Evolutionary conservation across 2,797 vertebrate genomes (phyloP), one percentile per base, ranked within the genome.

Genomic region (Fundulus diaphanus): DNA sequence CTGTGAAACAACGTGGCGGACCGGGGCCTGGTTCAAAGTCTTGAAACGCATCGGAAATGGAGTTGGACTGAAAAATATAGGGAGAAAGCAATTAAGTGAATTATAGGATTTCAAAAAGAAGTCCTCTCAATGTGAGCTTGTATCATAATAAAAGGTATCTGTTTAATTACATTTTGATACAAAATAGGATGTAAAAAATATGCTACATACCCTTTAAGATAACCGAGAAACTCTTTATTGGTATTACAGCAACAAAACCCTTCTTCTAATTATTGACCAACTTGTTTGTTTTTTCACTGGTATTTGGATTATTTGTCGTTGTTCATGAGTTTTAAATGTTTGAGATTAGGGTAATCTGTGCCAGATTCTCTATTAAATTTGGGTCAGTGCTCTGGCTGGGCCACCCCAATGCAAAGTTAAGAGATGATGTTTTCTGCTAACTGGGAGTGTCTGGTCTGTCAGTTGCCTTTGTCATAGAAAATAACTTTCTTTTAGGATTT

Each of bases 51-150:
- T 54, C 18, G 65, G 40, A 66, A 44, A 37, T 56, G 24, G 72
- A 73, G 66, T 79, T 52, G 68, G 66, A 44, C 81, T 73, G 35
- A 65, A 68, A 82, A 52, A 0, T 48, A 59, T 51, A 70, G 20
- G 15, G 35, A 70, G 49, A 37, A 24, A 52, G 6, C 9, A 57
- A n/a, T 72, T 56, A 72, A 35, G 31, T 20, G 18, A 61, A 61
- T 22, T 4, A 59, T 59, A 33, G 6, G 29, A 57, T 33, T 59
- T 56, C 4, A 56, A 29, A 59, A 48, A 48, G 46, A 33, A 35
- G 31, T 35, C 18, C 37, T 6, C 8, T 33, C 31, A 61, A 35
- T 35, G 3, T 61, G 31, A 20, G 7, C 35, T 35, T 20, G 31
- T 24, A 18, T 61, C 18, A 35, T 35, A 15, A 33, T 16, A 59